Percentiles rank a stretch among this genome's conserved stretches.
phyloP scores from a whole-genome alignment of 2,113 vertebrate species.

The Pelecanus crispus region DNA sequence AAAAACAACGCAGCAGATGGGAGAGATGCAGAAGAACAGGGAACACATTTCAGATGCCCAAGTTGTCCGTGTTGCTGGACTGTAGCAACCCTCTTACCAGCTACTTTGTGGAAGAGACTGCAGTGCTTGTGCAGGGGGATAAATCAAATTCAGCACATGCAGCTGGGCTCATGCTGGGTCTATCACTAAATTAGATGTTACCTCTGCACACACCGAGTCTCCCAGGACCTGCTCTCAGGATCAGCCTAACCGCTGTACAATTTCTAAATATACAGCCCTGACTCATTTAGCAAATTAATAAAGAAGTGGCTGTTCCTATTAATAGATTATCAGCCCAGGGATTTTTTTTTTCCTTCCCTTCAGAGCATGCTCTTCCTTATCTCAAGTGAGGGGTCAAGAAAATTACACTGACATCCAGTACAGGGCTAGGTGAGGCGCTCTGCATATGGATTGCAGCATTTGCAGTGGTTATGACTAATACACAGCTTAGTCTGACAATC shows the following conservation, averaged over 20 bases:
- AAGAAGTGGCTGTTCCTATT: not conserved
- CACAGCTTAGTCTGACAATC: not conserved
- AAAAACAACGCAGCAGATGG: not conserved
- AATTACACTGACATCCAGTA: not conserved
- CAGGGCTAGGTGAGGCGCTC: not conserved
- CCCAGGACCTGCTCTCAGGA: not conserved
- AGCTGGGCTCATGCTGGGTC: not conserved
- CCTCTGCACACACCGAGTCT: not conserved
- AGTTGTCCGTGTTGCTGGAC: not conserved
- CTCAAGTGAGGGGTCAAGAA: not conserved
- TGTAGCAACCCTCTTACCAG: not conserved
- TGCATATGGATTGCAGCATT: not conserved
- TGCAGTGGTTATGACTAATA: not conserved
- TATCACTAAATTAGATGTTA: not conserved
- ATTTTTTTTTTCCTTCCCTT: not conserved
- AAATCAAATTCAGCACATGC: not conserved
- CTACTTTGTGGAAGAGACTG: not conserved
- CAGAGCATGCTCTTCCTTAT: not conserved
- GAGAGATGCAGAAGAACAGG: not conserved
- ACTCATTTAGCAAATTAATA: conserved; percentile 2
- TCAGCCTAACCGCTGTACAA: not conserved
- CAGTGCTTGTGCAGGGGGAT: not conserved
- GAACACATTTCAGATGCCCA: not conserved
- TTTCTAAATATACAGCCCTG: not conserved
- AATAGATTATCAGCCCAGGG: not conserved